Conservation (phyloP, 1,140 invertebrate species). For the Saxidomus purpurata region DNA sequence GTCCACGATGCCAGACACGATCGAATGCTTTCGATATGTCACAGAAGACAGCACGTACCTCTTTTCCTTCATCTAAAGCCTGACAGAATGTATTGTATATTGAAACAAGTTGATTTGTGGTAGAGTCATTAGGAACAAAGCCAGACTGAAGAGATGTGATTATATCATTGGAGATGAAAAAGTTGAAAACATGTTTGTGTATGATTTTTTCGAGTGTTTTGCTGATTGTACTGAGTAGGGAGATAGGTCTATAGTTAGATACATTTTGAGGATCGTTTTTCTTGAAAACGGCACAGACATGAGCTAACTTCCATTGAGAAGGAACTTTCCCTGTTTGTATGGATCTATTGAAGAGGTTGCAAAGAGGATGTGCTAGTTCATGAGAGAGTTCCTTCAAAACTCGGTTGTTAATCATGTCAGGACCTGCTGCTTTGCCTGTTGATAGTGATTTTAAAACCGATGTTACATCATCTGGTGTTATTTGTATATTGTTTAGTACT, state of each 20-base stretch:
- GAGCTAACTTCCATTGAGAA: not conserved
- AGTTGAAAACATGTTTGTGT: too few species aligned
- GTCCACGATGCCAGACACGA: too few species aligned
- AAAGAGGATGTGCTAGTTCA: not conserved
- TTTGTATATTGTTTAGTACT: not conserved
- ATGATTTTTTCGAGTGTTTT: too few species aligned
- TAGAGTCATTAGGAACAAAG: too few species aligned
- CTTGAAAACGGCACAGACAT: slow-evolving; percentile 8
- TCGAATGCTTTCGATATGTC: too few species aligned
- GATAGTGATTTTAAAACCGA: not conserved
- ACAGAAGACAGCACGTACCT: not conserved
- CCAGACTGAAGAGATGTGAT: not conserved
- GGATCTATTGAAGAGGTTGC: not conserved
- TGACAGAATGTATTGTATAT: not conserved
- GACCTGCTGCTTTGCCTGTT: too few species aligned
- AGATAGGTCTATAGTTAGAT: slow-evolving; percentile 28
- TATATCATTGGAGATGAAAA: not conserved
- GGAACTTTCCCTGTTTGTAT: not conserved
- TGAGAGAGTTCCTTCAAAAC: not conserved
- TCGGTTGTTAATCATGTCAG: not conserved
- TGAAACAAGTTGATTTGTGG: too few species aligned
- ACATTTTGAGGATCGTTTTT: not conserved
- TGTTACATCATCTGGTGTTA: not conserved
- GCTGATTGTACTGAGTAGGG: not conserved
- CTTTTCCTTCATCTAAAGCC: not conserved